Base-by-base conservation (phyloP, 2,797 vertebrate species). In the Ataeniobius toweri region DNA sequence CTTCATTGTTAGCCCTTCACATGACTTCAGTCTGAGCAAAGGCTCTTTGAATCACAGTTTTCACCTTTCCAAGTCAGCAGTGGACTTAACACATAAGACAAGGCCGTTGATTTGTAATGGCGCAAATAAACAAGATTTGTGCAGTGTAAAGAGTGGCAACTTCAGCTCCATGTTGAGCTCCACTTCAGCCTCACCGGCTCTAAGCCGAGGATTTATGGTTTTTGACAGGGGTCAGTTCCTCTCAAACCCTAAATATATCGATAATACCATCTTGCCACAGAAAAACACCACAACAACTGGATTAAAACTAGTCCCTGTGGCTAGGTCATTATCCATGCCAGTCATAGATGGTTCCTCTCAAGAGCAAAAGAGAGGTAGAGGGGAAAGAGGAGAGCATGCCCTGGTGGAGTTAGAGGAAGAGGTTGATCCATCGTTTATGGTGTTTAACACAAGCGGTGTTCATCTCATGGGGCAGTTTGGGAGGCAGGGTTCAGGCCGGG, bases 401-500 rank as follows among this genome's bases (percentile, higher is more conserved):
- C 77, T 94, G 56, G 74, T 77, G 13, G 93, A 93, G 76, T 46
- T 94, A 63, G 89, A 94, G 28, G 94, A 95, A 67, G 90, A 94
- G 68, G 79, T 76, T 10, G 85, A 93, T 46, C 55, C 28, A 5
- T 61, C 82, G 20, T 58, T 81, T 31, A 39, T 75, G 53, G 48
- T n/a, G 4, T 84, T 88, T 24, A 77, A 79, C 50, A 56, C 51
- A n/a, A 85, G 82, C 18, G 80, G 83, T 72, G 89, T 89, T 14
- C 80, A 48, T 84, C 88, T 95, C 73, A 80, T 95, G 12, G 89
- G 89, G 9, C 94, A 94, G 80, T 96, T 96, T 91, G 96, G 96
- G 28, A 97, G 96, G 80, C 95, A 95, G 83, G 96, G 96, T 36
- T 96, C 95, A 6, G 96, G 96, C 31, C 89, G 94, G n/a, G 91